A percentile compares a stretch with the other conserved stretches of the same genome.
Conservation (phyloP, 2,113 vertebrate species). For the Platysternon megacephalum region DNA sequence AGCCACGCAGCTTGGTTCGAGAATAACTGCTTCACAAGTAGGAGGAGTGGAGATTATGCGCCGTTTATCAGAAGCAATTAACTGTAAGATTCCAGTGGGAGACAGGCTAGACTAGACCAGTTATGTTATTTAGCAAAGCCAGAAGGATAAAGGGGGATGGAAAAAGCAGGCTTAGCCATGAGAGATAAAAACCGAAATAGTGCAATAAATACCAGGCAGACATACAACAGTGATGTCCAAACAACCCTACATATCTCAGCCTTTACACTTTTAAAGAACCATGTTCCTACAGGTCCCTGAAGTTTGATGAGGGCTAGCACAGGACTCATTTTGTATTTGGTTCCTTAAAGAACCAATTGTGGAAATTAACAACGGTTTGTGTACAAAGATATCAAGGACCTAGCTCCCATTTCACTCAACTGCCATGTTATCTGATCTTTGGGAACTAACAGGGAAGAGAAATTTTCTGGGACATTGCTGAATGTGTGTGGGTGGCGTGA, state of each 20-base stretch:
- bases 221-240: background rate
- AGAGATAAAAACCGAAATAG: background rate
- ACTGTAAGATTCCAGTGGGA: background rate
- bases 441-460: background rate
- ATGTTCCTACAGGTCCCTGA: background rate
- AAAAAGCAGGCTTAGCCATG: background rate
- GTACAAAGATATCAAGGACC: background rate
- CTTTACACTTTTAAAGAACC: background rate
- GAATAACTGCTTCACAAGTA: background rate
- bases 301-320: background rate
- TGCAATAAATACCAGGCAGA: background rate
- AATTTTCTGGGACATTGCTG: background rate
- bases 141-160: background rate
- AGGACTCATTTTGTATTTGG: background rate
- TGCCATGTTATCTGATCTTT: background rate
- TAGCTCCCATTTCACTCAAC: background rate
- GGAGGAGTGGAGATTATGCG: background rate
- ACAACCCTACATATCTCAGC: background rate
- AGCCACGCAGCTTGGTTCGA: background rate
- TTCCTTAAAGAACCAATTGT: background rate
- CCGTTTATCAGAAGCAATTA: conserved; percentile 4
- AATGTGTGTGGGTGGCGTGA: background rate
- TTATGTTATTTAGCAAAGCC: background rate
- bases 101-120: background rate
- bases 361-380: background rate